Base-by-base conservation (phyloP, 2,888 invertebrate species). In the Agrochola macilenta region DNA sequence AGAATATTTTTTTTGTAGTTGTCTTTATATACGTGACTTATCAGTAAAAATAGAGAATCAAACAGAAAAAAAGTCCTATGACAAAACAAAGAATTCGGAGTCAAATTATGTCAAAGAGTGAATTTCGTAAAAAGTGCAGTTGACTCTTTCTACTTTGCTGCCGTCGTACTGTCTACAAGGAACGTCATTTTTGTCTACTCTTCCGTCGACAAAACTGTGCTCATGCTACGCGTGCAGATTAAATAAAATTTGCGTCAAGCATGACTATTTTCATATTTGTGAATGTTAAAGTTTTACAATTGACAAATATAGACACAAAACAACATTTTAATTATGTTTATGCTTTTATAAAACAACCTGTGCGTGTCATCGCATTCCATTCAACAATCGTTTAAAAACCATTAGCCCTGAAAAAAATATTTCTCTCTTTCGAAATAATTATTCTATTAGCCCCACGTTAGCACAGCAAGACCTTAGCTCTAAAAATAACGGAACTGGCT, bases 261-360 rank as follows among this genome's bases (percentile, higher is more conserved):
- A 2, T 39, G 11, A 66, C 60, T 4, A 20, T n/a, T 60, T 61
- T 35, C 14, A n/a, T 7, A 30, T 68, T 43, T 30, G 9, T 35
- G 20, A n/a, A 30, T 60, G 17, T 17, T 26, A 14, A 26, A 39
- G 9, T 69, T 49, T 76, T n/a, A 0, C n/a, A 75, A 61, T 63
- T 26, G 8, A 2, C 11, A 60, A 54, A 63, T 2, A 14, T 7
- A 57, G 7, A 20, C 0, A 23, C 4, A 26, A 78, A 78, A 60
- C 2, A 11, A 43, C 5, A 20, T 58, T 68, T 43, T 17, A 77
- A 77, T 77, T 60, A 43, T 30, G 14, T 77, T 39, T 60, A 8
- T 35, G 4, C 1, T 39, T 49, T 46, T 17, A 57, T 49, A 20
- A 77, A 65, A 60, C 0, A 49, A n/a, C 12, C 26, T 39, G 17